Evolutionary conservation across 2,888 invertebrate genomes (phyloP).

Genomic region (Zele albiditarsus): DNA sequence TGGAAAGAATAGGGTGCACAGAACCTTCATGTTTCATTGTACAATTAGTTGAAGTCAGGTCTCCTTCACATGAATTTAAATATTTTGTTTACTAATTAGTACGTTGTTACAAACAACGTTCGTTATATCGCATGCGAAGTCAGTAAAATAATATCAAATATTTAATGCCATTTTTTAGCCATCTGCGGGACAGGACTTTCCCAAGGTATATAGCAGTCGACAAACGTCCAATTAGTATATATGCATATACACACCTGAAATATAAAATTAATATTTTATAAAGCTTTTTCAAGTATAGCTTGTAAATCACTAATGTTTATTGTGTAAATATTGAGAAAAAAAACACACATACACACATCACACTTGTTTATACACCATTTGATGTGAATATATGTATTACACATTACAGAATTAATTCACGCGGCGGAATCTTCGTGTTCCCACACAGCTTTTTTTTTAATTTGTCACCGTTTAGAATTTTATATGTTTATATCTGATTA

Average conservation of each 20-base stretch:
- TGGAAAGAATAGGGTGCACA: neutral
- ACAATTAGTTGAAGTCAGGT: slow-evolving; percentile 1
- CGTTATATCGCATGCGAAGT: slow-evolving; percentile 12
- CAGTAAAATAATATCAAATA: slow-evolving; percentile 48
- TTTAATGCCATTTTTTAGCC: slow-evolving; percentile 77
- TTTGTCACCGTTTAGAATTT: slow-evolving; percentile 6
- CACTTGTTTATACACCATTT: neutral
- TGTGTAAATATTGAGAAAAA: neutral
- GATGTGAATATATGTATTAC: neutral
- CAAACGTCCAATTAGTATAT: slow-evolving; percentile 20
- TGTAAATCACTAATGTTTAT: neutral
- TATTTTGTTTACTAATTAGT: slow-evolving; percentile 15
- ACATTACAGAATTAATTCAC: slow-evolving; percentile 6
- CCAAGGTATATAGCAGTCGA: slow-evolving; percentile 81
- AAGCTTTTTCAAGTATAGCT: slow-evolving; percentile 20
- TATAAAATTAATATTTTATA: neutral
- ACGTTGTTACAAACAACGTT: neutral
- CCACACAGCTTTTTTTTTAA: slow-evolving; percentile 16
- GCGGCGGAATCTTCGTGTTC: slow-evolving; percentile 20
- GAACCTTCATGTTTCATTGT: neutral
- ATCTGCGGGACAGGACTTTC: slow-evolving; percentile 93
- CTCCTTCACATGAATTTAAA: slow-evolving; percentile 6
- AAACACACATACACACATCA: neutral
- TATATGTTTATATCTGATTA: neutral
- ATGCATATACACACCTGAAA: slow-evolving; percentile 4